These are phyloP conservation scores for Aix galericulata DNA, from an alignment of 2,113 vertebrate genomes.

Conservation along the genomic window DNA sequence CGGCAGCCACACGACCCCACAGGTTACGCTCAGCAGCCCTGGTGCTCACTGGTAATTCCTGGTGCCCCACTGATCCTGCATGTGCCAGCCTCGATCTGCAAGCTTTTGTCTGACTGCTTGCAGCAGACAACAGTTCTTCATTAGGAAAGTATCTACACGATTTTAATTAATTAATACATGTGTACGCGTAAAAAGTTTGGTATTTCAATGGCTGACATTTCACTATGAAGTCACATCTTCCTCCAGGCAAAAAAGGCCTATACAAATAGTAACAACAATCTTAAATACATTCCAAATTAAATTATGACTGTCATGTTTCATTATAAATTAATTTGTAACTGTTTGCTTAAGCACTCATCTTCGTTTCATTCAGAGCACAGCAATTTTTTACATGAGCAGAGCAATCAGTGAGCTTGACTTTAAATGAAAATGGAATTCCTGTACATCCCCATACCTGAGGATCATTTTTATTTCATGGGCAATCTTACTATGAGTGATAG, in stretches of 20 bases:
- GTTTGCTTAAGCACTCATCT: constrained; percentile 64
- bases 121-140: neutral
- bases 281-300: constrained; percentile 71
- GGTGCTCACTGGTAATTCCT: neutral
- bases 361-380: constrained; percentile 38
- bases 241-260: constrained; percentile 49
- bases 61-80: neutral
- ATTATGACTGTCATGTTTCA: constrained; percentile 72
- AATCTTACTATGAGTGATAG: neutral
- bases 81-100: neutral
- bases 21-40: neutral
- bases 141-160: constrained; percentile 7
- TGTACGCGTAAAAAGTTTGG: neutral
- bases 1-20: neutral
- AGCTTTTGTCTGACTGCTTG: neutral
- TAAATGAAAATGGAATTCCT: constrained; percentile 49
- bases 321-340: constrained; percentile 72
- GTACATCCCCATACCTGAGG: neutral
- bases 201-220: constrained; percentile 53
- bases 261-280: constrained; percentile 48
- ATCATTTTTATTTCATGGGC: constrained; percentile 5
- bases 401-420: constrained; percentile 31
- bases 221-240: constrained; percentile 34
- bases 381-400: constrained; percentile 46
- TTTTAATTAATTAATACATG: constrained; percentile 50